Base-by-base conservation (phyloP, 2,113 vertebrate species). In the Mesitornis unicolor region DNA sequence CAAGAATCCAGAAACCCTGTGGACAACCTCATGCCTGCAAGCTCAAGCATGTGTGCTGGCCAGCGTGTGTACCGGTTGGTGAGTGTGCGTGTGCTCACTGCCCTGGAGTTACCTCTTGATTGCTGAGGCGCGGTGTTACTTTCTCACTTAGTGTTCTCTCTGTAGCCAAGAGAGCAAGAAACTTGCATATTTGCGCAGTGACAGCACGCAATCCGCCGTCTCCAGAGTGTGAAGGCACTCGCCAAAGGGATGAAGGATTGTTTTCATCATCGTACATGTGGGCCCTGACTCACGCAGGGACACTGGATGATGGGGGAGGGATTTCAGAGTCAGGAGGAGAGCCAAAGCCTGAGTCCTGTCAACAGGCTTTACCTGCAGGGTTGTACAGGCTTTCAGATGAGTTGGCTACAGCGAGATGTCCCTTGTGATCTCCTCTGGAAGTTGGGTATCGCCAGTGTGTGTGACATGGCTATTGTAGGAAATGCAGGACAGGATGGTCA, bases 231-330 rank as follows among this genome's bases (percentile, higher is more conserved):
- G 48, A 31, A 85, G 82, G 61, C 84, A 2, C 63, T 51, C 3
- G 13, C 82, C 87, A 80, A 87, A 56, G 87, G 82, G 75, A 73
- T 71, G 78, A 31, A 38, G 70, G 50, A 25, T 89, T 64, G 71
- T 54, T 95, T 90, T 85, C 82, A 53, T 61, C 93, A 15, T 45
- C 2, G 0, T 25, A 13, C 2, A 1, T 29, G 48, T 2, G 9
- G 67, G 75, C 42, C 51, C 53, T 94, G 95, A 96, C 81, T 91
- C 94, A 85, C 60, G 1, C 19, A 36, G 74, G 59, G 61, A 74
- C 2, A 7, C 14, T 36, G 83, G 43, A 17, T n/a, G 51, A 16
- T 28, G 43, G 22, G 33, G 9, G 56, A 80, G 31, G 56, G 31
- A 57, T 77, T 60, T 43, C 63, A 69, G 33, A 57, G 25, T 4